A percentile compares a stretch with the other conserved stretches of the same genome.
phyloP scores from a whole-genome alignment of 1,140 invertebrate genomes.

The Drosophila sproati region DNA sequence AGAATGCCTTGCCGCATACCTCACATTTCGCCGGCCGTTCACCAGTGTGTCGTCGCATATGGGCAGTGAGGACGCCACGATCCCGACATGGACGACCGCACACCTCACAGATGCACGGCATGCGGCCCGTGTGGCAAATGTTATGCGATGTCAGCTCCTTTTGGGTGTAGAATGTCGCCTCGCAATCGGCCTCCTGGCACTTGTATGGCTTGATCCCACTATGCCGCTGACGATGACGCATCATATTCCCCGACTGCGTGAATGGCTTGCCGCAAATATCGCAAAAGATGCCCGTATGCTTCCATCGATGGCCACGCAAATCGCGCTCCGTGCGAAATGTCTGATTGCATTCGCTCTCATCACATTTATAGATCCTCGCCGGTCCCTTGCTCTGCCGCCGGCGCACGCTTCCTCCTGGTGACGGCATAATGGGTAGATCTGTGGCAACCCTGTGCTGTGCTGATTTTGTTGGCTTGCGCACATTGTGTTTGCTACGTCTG shows the following conservation, averaged over 20 bases:
- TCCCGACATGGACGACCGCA: slow-evolving; percentile 74
- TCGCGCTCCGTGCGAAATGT: slow-evolving; percentile 73
- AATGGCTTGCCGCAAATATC: slow-evolving; percentile 79
- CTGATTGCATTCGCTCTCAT: slow-evolving; percentile 58
- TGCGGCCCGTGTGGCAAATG: slow-evolving; percentile 72
- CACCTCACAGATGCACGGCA: slow-evolving; percentile 77
- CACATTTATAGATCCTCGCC: slow-evolving; percentile 55
- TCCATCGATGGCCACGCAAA: slow-evolving; percentile 71
- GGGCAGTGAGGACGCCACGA: slow-evolving; percentile 87
- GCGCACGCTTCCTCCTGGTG: not conserved
- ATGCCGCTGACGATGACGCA: slow-evolving; percentile 74
- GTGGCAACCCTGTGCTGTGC: not conserved
- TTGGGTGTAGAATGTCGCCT: slow-evolving; percentile 70
- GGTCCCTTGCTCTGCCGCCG: slow-evolving; percentile 37
- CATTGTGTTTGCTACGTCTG: slow-evolving; percentile 58
- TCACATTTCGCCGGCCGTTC: slow-evolving; percentile 91
- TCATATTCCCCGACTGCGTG: slow-evolving; percentile 76
- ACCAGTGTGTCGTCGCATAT: slow-evolving; percentile 89
- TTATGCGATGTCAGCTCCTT: slow-evolving; percentile 77
- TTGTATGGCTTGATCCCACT: slow-evolving; percentile 78
- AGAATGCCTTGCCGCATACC: slow-evolving; percentile 76
- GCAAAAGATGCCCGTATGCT: slow-evolving; percentile 78
- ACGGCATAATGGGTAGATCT: not conserved
- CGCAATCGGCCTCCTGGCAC: slow-evolving; percentile 60
- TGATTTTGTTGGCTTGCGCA: slow-evolving; percentile 8